Base-by-base conservation (phyloP, 2,113 vertebrate genomes). In the Nibea coibor region DNA sequence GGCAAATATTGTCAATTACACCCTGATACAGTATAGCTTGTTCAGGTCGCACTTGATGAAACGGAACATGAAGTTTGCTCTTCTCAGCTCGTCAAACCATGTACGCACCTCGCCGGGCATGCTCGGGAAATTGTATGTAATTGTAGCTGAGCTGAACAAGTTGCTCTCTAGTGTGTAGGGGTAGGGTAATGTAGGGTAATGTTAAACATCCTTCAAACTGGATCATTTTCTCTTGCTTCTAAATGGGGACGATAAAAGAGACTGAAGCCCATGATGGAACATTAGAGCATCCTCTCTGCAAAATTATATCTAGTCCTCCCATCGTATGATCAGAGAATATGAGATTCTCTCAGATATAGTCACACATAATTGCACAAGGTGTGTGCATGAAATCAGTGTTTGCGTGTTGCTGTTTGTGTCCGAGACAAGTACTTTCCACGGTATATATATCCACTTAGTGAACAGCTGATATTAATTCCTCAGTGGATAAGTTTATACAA, bases 181-280 rank as follows among this genome's bases (percentile, higher is more conserved):
- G 24, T n/a, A 67, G 78, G 62, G 12, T 15, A 6, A 20, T 58
- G 53, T 20, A 67, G 78, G 62, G 12, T 15, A 6, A 20, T 58
- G 53, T 20, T 73, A 11, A 72, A 77, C 15, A 42, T 54, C 15
- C 54, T 12, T 10, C 19, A 67, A 24, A 72, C 24, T 22, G 28
- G 43, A 31, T 81, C 0, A 64, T 69, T 70, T 78, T 11, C 43
- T 42, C 58, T 50, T 35, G 26, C 62, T 72, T 59, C 73, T 62
- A 75, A 79, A 58, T 9, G 20, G 19, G 45, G 31, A 24, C 3
- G 39, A 71, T 67, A 42, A 56, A 19, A 50, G 16, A 70, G 47
- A 19, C n/a, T 43, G 70, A 81, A 84, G 26, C 72, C 77, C 11
- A 0, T 3, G 50, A 78, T 31, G 57, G 47, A 51, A 50, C 28